Evolutionary conservation across 1,140 invertebrate genomes (phyloP), one percentile per base, ranked within the genome.

Genomic region (Apis laboriosa): DNA sequence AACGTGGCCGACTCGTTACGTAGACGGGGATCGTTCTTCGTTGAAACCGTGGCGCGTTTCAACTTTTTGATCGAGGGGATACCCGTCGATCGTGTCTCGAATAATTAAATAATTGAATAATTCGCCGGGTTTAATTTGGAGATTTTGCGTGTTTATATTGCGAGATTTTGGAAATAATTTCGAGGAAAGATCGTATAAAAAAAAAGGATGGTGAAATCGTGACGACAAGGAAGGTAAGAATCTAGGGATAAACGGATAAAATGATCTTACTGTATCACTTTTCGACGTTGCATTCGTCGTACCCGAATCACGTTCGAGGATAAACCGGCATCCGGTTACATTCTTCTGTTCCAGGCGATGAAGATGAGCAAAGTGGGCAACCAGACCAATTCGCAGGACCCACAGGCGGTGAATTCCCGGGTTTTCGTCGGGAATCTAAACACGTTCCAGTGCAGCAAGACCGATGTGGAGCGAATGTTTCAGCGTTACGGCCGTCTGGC

Each of bases 351-450:
- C 34, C 89, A 93, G 92, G 93, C 91, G 83, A 95, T 97, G 96
- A 97, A 97, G 95, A 96, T 97, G 96, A 97, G 96, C 94, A 97
- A 97, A 95, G 96, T 97, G 86, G 97, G 97, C 87, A 98, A 97
- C 94, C 97, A 97, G 93, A 98, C 97, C 88, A 97, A 97, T 94
- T 97, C 96, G 82, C 97, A 97, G 93, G 97, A 98, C 95, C 97
- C 97, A 83, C 96, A 97, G 90, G 97, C 97, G 61, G 97, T 98
- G 88, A 97, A 98, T 93, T 98, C 97, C 86, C 95, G 97, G 75
- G 96, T 98, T 84, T 98, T 98, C 94, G 97, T 98, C 75, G 97
- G 97, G 85, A 98, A 98, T 94, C 95, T 98, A 90, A 98, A 98
- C 95, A 98, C 97, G 89, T 97, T 98, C 95, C 97, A 97, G 92